A percentile compares a stretch with the other conserved stretches of the same genome.
phyloP scores from a whole-genome alignment of 2,113 vertebrate genomes.

The Sceloporus tristichus region DNA sequence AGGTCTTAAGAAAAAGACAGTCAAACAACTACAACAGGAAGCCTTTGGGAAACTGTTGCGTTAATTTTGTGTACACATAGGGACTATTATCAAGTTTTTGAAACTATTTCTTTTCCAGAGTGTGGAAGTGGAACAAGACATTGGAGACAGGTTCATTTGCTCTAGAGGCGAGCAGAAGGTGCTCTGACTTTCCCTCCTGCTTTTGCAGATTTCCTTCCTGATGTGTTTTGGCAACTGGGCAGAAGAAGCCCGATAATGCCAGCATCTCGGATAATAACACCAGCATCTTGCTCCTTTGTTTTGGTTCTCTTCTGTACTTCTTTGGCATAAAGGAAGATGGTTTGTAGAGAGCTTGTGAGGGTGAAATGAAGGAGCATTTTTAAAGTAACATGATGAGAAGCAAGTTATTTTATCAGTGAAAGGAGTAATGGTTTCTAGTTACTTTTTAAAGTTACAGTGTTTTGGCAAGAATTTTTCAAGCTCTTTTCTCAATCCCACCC shows the following conservation, averaged over 20 bases:
- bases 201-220: not conserved
- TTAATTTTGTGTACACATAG: slow-evolving; percentile 31
- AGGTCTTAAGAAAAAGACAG: slow-evolving; percentile 67
- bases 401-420: too few species aligned
- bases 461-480: too few species aligned
- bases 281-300: not conserved
- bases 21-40: slow-evolving; percentile 56
- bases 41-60: slow-evolving; percentile 76
- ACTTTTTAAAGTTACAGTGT: too few species aligned
- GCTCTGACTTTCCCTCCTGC: not conserved
- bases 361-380: too few species aligned
- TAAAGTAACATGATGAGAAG: too few species aligned
- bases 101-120: not conserved
- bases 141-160: not conserved
- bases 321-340: not conserved
- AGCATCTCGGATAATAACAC: not conserved
- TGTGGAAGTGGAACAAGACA: not conserved
- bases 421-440: too few species aligned
- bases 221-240: not conserved
- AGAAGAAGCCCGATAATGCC: not conserved
- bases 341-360: not conserved
- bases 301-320: not conserved
- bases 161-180: not conserved
- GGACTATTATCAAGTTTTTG: not conserved
- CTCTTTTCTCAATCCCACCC: too few species aligned